These are phyloP conservation scores for Chionis minor DNA, from an alignment of 2,113 vertebrate genomes.

Conservation along the genomic window DNA sequence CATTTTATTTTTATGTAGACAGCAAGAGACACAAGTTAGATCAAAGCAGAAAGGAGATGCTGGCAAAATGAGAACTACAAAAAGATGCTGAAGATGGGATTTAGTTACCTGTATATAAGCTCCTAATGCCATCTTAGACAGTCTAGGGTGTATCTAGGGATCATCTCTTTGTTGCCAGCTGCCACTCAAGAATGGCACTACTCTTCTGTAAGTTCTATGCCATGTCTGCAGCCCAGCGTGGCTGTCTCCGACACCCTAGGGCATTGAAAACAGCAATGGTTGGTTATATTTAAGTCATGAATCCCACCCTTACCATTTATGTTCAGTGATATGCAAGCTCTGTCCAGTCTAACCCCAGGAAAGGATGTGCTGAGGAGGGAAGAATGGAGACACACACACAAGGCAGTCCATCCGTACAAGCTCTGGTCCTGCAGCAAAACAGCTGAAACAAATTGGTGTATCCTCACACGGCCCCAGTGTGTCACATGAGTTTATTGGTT, in stretches of 20 bases:
- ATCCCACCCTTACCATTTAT: neutral
- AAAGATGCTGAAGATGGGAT: neutral
- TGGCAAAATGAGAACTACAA: neutral
- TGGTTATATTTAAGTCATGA: neutral
- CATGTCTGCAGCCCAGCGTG: neutral
- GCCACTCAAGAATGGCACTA: neutral
- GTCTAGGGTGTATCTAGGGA: neutral
- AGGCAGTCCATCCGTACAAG: neutral
- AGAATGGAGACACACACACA: neutral
- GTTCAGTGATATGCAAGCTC: rapidly evolving
- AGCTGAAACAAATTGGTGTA: neutral
- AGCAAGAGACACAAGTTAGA: neutral
- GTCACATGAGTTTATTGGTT: neutral
- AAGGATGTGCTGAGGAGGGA: neutral
- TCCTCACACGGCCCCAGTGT: rapidly evolving
- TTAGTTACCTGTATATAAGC: slow-evolving; percentile 4
- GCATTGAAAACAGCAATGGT: neutral
- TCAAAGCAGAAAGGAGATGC: neutral
- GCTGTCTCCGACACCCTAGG: neutral
- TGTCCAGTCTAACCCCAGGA: neutral
- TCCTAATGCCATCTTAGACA: slow-evolving; percentile 33
- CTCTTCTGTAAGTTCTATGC: neutral
- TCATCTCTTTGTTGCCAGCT: slow-evolving; percentile 11
- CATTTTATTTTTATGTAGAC: neutral
- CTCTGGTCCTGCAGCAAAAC: neutral